Conservation (phyloP, 2,113 vertebrate species). For the Suricata suricatta region DNA sequence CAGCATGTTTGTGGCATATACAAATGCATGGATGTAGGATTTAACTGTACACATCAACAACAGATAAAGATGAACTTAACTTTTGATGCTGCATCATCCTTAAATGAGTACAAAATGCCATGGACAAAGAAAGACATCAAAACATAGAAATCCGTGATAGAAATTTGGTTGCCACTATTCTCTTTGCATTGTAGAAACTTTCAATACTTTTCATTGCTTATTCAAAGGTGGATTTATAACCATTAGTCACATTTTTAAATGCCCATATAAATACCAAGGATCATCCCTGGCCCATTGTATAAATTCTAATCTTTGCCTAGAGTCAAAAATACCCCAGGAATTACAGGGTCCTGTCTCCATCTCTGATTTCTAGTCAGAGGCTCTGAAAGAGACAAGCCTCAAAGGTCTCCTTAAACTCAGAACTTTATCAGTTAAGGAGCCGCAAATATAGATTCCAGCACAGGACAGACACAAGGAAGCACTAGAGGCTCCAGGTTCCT, state of each 20-base stretch:
- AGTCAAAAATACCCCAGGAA: not conserved
- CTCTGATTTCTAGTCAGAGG: not conserved
- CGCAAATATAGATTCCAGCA: not conserved
- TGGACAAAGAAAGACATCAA: not conserved
- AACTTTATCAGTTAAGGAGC: not conserved
- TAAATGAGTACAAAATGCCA: not conserved
- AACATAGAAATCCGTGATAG: not conserved
- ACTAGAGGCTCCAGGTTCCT: not conserved
- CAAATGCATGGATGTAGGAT: not conserved
- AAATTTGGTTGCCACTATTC: not conserved
- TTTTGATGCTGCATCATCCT: not conserved
- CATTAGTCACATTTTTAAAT: not conserved
- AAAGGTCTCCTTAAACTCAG: not conserved
- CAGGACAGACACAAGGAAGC: not conserved
- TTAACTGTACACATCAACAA: rapidly evolving
- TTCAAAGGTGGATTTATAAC: not conserved
- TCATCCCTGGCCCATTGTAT: not conserved
- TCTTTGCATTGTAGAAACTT: not conserved
- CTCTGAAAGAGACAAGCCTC: not conserved
- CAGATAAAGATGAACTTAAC: not conserved
- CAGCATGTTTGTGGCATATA: not conserved
- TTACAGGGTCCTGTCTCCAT: not conserved
- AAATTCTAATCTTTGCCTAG: not conserved
- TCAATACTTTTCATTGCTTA: not conserved
- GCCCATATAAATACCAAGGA: not conserved